phyloP scores from a whole-genome alignment of 2,113 vertebrate genomes.

The Notarius lentiginosus region DNA sequence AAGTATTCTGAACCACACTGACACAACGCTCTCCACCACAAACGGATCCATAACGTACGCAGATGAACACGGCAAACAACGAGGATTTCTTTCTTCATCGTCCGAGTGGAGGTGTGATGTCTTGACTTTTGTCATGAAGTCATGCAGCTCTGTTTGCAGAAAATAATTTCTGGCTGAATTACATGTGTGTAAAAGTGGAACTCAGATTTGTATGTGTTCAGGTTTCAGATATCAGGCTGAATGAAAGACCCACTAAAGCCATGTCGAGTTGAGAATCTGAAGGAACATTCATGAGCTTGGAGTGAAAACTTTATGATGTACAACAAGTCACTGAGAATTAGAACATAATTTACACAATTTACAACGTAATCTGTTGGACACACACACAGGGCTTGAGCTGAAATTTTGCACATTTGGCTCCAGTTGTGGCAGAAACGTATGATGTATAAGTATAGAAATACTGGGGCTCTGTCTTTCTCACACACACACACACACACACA shows the following conservation, averaged over 20 bases:
- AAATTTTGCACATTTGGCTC: not conserved
- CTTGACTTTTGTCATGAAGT: not conserved
- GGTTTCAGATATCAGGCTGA: not conserved
- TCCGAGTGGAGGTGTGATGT: not conserved
- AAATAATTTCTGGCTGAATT: constrained; percentile 1
- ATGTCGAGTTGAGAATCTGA: not conserved
- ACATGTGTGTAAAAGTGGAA: not conserved
- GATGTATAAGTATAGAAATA: constrained; percentile 33
- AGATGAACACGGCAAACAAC: not conserved
- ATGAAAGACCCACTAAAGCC: not conserved
- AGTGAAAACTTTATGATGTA: not conserved
- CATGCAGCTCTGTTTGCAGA: not conserved
- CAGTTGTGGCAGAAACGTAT: not conserved
- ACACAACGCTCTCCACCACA: not conserved
- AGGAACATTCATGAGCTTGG: not conserved
- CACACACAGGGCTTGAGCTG: not conserved
- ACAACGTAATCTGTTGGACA: not conserved
- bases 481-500: no score
- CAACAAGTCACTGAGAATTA: not conserved
- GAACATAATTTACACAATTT: constrained; percentile 1
- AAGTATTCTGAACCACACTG: not conserved
- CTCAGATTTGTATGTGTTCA: not conserved
- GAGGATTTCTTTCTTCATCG: not conserved
- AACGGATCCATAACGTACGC: not conserved
- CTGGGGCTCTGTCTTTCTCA: constrained; percentile 27